phyloP scores from a whole-genome alignment of 2,888 invertebrate genomes.

The Linyphia triangularis region DNA sequence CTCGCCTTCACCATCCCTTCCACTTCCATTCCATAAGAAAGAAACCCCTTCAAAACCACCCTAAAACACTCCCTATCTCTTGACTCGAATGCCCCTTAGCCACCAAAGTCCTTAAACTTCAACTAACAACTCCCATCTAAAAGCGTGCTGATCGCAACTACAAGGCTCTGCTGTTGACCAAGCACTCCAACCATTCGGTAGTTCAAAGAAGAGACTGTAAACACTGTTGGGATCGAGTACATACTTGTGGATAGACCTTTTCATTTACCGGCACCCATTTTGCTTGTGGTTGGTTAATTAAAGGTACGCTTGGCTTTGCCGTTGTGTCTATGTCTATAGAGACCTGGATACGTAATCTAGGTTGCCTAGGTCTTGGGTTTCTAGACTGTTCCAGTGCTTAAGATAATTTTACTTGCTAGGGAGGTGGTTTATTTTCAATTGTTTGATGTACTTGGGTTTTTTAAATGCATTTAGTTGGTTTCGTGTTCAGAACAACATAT shows the following conservation, averaged over 20 bases:
- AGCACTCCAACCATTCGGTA: slow-evolving; percentile 58
- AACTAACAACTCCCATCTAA: neutral
- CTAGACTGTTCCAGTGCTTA: neutral
- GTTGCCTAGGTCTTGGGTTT: neutral
- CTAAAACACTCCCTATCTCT: slow-evolving; percentile 11
- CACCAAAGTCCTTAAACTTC: slow-evolving; percentile 25
- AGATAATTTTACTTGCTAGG: no score
- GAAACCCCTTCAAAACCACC: neutral
- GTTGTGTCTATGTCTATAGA: neutral
- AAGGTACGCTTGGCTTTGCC: slow-evolving; percentile 1
- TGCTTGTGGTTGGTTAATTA: slow-evolving; percentile 21
- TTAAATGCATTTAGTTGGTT: no score
- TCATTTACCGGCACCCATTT: slow-evolving; percentile 28
- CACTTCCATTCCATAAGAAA: neutral
- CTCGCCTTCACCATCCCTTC: slow-evolving; percentile 8
- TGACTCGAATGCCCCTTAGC: slow-evolving; percentile 24
- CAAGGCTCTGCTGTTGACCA: slow-evolving; percentile 39
- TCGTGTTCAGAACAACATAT: no score
- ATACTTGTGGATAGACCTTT: slow-evolving; percentile 6
- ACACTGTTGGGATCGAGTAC: slow-evolving; percentile 12
- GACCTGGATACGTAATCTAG: neutral
- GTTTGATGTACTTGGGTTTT: no score
- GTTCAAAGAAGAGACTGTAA: slow-evolving; percentile 59
- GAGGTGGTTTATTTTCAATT: no score
- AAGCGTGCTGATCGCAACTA: slow-evolving; percentile 9